Base-by-base conservation (phyloP, 23 tunicate genomes). In the Clavelina lepadiformis region DNA sequence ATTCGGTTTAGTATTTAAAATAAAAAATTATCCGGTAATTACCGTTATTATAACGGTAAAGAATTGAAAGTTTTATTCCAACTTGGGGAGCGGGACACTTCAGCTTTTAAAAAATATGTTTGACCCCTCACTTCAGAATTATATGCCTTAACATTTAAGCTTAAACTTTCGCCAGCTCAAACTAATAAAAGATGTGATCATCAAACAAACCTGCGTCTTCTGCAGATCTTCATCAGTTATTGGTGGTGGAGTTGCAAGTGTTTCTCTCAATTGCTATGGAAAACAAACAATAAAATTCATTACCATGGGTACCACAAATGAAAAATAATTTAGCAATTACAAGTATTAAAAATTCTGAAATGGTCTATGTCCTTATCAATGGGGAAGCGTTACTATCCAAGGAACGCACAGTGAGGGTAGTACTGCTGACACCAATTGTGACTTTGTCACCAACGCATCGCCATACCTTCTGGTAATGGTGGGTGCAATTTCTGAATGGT, bases 351-450 rank as follows among this genome's bases (percentile, higher is more conserved):
- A 4, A 41, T 49, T 49, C 24, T 1, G 19, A 44, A n/a, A 59
- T 26, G 30, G 41, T 28, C 2, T 49, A 2, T n/a, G 82, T 76
- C 73, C 82, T 76, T 76, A 76, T 65, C 82, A 76, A 76, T 76
- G 82, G 82, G 82, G 82, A 76, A 76, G 82, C 73, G 82, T 76
- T 76, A 66, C 56, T 30, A 54, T 55, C 35, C 82, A 76, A 76
- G 51, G 82, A 76, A 76, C 82, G 82, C 57, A 59, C 62, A 76
- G 82, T 76, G 82, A 76, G 82, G 66, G 82, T 54, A 30, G 73
- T 76, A 76, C 82, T 76, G 82, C 82, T 76, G 57, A 76, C 82
- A 76, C 82, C 82, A 76, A 33, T 76, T 54, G 82, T 76, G 82
- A 76, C 69, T 37, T 55, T 56, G 62, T 46, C 82, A 64, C 65